Percentiles rank a stretch among this genome's conserved stretches.
Conservation (phyloP, 1,140 invertebrate genomes). For the Leptopilina boulardi region DNA sequence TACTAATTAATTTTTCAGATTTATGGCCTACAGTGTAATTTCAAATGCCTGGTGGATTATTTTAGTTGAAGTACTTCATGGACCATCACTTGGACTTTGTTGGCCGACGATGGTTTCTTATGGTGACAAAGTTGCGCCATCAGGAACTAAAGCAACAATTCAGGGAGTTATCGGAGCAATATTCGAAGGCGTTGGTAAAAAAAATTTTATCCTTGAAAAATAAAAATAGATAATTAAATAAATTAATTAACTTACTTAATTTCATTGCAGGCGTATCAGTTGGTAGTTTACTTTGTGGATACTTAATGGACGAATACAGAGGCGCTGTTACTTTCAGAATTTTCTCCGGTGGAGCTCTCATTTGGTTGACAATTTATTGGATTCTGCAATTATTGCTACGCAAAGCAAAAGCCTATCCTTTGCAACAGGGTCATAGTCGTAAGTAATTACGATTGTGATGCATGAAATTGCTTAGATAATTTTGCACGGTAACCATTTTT, state of each 20-base stretch:
- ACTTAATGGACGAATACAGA: conserved; percentile 79
- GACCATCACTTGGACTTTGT: conserved; percentile 91
- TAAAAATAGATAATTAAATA: too few relatives aligned
- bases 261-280: conserved; percentile 79
- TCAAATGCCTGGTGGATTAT: conserved; percentile 88
- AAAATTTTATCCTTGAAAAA: neutral
- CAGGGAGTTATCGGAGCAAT: conserved; percentile 89
- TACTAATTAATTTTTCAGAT: conserved; percentile 80
- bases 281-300: conserved; percentile 85
- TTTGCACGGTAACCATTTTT: conserved; percentile 13
- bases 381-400: conserved; percentile 76
- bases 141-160: conserved; percentile 90
- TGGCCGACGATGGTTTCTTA: conserved; percentile 94
- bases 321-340: conserved; percentile 82
- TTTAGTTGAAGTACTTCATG: conserved; percentile 90
- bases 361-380: conserved; percentile 80
- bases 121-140: conserved; percentile 89
- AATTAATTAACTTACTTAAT: neutral
- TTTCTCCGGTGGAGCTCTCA: conserved; percentile 82
- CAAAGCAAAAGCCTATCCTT: conserved; percentile 65
- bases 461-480: conserved; percentile 18
- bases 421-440: conserved; percentile 72
- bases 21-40: conserved; percentile 89
- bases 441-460: conserved; percentile 68
- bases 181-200: conserved; percentile 88